Conservation (phyloP, 2,888 invertebrate genomes). For the Plagodis pulveraria region DNA sequence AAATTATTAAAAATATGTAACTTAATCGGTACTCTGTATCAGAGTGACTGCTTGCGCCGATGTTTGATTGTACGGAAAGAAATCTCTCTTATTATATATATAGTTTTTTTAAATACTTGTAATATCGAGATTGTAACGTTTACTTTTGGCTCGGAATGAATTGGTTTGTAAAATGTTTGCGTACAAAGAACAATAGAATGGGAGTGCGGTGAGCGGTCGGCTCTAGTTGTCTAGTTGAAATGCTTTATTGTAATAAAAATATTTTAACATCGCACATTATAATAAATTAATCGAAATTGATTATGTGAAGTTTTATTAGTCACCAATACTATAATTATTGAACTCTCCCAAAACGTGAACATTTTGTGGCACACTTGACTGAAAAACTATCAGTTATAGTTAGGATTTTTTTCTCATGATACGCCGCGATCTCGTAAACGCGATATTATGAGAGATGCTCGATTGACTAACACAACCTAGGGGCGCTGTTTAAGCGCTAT, state of each 20-base stretch:
- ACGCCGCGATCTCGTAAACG: too few relatives aligned
- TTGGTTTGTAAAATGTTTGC: constrained; percentile 65
- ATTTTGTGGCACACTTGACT: too few relatives aligned
- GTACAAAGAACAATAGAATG: constrained; percentile 61
- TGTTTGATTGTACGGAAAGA: constrained; percentile 65
- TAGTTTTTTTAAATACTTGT: constrained; percentile 55
- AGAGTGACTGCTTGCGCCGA: constrained; percentile 69
- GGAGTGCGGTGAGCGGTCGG: constrained; percentile 55
- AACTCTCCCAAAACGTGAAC: too few relatives aligned
- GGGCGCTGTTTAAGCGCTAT: too few relatives aligned
- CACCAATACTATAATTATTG: too few relatives aligned
- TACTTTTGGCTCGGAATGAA: constrained; percentile 61
- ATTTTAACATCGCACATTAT: constrained; percentile 85
- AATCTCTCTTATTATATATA: constrained; percentile 61
- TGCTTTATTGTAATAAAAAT: constrained; percentile 82
- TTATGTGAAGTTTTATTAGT: constrained; percentile 49
- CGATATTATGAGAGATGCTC: too few relatives aligned
- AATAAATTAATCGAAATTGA: constrained; percentile 84
- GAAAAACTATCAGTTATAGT: too few relatives aligned
- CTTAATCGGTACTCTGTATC: constrained; percentile 76
- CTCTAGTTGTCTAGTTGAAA: constrained; percentile 67
- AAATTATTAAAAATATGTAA: constrained; percentile 43
- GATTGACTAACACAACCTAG: too few relatives aligned
- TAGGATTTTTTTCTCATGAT: too few relatives aligned
- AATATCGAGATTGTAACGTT: constrained; percentile 56